Evolutionary conservation across 1,140 invertebrate species (phyloP), one percentile per base, ranked within the genome.

Genomic region (Solenopsis invicta): DNA sequence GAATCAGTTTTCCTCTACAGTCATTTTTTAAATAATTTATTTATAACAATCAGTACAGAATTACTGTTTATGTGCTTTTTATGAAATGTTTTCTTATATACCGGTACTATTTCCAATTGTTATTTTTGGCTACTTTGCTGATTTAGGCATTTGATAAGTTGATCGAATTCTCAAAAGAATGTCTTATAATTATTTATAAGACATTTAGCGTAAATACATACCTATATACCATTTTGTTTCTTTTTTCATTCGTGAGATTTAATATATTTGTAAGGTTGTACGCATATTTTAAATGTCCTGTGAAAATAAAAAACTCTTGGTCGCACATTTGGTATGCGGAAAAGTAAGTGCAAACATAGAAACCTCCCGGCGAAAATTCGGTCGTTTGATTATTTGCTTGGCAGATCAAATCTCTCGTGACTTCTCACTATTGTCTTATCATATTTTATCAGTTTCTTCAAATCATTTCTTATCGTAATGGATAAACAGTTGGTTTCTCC

Each of bases 271-370:
- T 4, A 8, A 6, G 16, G 34, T 81, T 71, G 54, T 41, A 41
- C 8, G 12, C 9, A 48, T 5, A 29, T n/a, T 50, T 50, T 24
- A 37, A 13, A 71, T 69, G 62, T 67, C 13, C 13, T 24, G 2
- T 18, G 34, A 21, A 74, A 82, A 78, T 77, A 59, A 21, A 69
- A 67, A 76, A 75, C 50, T 56, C n/a, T 81, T 52, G 45, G 56
- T 86, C 74, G 59, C 45, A 77, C 71, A 52, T 62, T 91, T 90
- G 59, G 81, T 88, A 91, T 90, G 85, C 87, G 54, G 75, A 85
- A 69, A 74, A 85, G 69, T 64, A 34, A 82, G 80, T 59, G 85
- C 87, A 88, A 90, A 91, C 87, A 91, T 66, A 64, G 56, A 80
- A 86, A 87, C 72, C 85, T 90, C 37, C 59, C 78, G 34, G 52